Percentiles rank a stretch among this genome's conserved stretches.
Evolutionary conservation across 2,113 vertebrate species (phyloP).

Genomic region (Semicossyphus pulcher): DNA sequence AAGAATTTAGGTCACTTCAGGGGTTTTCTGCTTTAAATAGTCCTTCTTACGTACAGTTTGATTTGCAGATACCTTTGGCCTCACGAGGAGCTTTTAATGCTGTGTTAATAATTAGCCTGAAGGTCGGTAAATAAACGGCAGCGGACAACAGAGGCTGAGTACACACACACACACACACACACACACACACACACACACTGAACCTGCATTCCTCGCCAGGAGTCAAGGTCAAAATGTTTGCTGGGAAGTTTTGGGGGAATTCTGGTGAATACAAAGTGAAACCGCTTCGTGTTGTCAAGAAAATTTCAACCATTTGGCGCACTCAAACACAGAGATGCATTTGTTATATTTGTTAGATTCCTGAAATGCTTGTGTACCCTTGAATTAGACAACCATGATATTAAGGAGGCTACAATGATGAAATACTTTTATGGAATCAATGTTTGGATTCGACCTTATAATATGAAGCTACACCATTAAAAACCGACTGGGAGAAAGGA

Average conservation of each 20-base stretch:
- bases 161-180: slow-evolving; percentile 26
- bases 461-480: neutral
- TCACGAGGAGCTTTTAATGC: slow-evolving; percentile 27
- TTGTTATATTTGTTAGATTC: neutral
- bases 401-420: neutral
- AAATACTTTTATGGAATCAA: neutral
- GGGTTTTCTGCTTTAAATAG: slow-evolving; percentile 11
- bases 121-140: slow-evolving; percentile 68
- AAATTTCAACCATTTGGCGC: neutral
- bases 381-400: neutral
- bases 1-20: slow-evolving; percentile 30
- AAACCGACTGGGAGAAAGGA: neutral
- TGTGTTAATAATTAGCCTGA: slow-evolving; percentile 75
- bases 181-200: slow-evolving; percentile 9
- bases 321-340: neutral
- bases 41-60: slow-evolving; percentile 8
- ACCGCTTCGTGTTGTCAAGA: neutral
- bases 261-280: slow-evolving; percentile 48
- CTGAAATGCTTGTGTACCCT: neutral
- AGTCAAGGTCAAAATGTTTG: slow-evolving; percentile 62
- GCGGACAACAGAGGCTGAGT: slow-evolving; percentile 40
- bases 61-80: slow-evolving; percentile 33
- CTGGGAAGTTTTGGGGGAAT: slow-evolving; percentile 47
- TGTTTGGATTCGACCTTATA: too few species aligned
- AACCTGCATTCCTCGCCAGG: slow-evolving; percentile 63